phyloP scores from a whole-genome alignment of 2,888 invertebrate species.

The Hyalella azteca region DNA sequence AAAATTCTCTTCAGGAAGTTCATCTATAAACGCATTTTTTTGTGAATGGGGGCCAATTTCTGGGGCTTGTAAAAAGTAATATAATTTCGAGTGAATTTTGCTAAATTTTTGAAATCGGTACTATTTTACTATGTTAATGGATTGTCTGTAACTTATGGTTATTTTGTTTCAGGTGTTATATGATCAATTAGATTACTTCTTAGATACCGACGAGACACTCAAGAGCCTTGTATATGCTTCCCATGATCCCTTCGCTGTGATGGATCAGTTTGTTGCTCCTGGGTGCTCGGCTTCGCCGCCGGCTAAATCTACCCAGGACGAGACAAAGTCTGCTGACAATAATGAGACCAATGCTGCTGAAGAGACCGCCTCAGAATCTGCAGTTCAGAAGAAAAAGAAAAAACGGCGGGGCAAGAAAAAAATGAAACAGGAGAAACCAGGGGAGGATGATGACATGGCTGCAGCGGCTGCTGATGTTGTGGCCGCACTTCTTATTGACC shows the following conservation, averaged over 20 bases:
- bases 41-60: too few species aligned
- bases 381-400: slow-evolving; percentile 27
- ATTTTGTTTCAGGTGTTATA: slow-evolving; percentile 50
- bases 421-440: background rate
- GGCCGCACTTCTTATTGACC: background rate
- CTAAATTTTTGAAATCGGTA: too few species aligned
- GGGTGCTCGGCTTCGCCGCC: background rate
- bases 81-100: too few species aligned
- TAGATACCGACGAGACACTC: slow-evolving; percentile 44
- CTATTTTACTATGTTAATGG: too few species aligned
- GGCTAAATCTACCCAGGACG: background rate
- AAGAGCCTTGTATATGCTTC: slow-evolving; percentile 52
- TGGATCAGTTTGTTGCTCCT: slow-evolving; percentile 35
- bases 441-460: slow-evolving; percentile 34
- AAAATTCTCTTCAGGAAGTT: too few species aligned
- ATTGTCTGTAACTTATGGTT: background rate
- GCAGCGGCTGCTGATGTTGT: background rate
- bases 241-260: slow-evolving; percentile 38
- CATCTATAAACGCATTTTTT: too few species aligned
- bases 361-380: slow-evolving; percentile 40
- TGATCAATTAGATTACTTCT: slow-evolving; percentile 52
- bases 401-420: slow-evolving; percentile 37
- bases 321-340: slow-evolving; percentile 29
- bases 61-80: too few species aligned
- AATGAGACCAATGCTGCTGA: slow-evolving; percentile 47